Evolutionary conservation across 2,888 invertebrate genomes (phyloP), one percentile per base, ranked within the genome.

Genomic region (Neoascia interrupta): DNA sequence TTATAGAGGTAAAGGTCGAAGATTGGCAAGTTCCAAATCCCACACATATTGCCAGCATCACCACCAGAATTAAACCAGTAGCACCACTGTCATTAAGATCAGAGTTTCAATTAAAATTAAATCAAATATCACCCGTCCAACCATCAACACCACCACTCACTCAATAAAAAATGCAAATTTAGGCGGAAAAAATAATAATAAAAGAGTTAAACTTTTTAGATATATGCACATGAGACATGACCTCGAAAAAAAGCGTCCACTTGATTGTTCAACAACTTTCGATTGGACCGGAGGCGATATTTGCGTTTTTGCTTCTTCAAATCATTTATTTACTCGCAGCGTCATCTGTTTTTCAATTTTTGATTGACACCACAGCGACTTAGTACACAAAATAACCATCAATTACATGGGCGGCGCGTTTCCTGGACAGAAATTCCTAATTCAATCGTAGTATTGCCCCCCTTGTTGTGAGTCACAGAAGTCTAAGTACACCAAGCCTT

Each of bases 241-340:
- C 58, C 58, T 49, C 47, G 39, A 68, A 68, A 56, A 47, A 47
- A 39, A 26, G 4, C 26, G 10, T 28, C n/a, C 37, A 26, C 23
- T 4, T 37, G 21, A 51, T 23, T 45, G 45, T 36, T 47, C 16
- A 47, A 56, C 66, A 56, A 66, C 47, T 66, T 66, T 66, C 66
- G 47, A 66, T 66, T 66, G 54, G 47, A 66, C 66, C 54, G 45
- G 37, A 37, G 37, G 47, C 66, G 54, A n/a, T 19, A 19, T 3
- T 10, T 10, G 2, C n/a, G 1, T 39, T 19, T 19, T 18, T 23
- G 13, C n/a, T n/a, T n/a, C n/a, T n/a, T n/a, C n/a, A n/a, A n/a
- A n/a, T 51, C 23, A 16, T 34, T 23, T 53, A 23, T 4, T 43
- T 15, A 6, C 23, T 49, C 13, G 13, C n/a, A n/a, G 8, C n/a